Base-by-base conservation (phyloP, 2,113 vertebrate genomes). In the Gallinago media region DNA sequence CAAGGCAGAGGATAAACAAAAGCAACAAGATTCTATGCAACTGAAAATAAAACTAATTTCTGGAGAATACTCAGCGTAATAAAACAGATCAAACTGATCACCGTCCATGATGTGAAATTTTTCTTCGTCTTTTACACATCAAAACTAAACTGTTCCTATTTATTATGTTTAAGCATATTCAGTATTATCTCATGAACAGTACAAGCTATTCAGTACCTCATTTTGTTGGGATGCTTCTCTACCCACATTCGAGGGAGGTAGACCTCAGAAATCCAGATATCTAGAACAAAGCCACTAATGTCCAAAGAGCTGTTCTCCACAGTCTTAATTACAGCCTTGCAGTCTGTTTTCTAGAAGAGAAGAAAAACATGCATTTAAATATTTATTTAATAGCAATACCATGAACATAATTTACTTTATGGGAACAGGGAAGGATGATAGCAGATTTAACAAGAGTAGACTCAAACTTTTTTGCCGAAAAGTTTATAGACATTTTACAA, bases 221-320 rank as follows among this genome's bases (percentile, higher is more conserved):
- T 98, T 95, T 99, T 98, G 65, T 98, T 97, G 32, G 98, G 98
- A 97, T 99, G 98, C 58, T 98, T 98, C 94, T 99, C 99, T 82
- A 99, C 98, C 98, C 99, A 99, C 98, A 99, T 99, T 96, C 98
- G 98, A 92, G 98, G 98, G 46, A 98, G 97, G 95, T 98, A 98
- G 1, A 97, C 91, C 74, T 98, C 81, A 86, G 96, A 95, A 96
- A 99, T 96, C 68, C 65, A 58, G 17, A 98, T 58, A 40, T 81
- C 96, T 71, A 99, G 94, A 94, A 97, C 97, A 97, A 99, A 99
- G 15, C 98, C 98, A 8, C 90, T 90, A 8, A 91, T 44, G n/a
- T 97, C 98, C 83, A 99, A 93, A 40, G 82, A 95, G 93, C 98
- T 97, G 46, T 96, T 97, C 5, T 98, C 98, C 85, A 97, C 32